These are phyloP conservation scores for Morpho achilles DNA, from an alignment of 2,888 invertebrate species.

Conservation along the genomic window DNA sequence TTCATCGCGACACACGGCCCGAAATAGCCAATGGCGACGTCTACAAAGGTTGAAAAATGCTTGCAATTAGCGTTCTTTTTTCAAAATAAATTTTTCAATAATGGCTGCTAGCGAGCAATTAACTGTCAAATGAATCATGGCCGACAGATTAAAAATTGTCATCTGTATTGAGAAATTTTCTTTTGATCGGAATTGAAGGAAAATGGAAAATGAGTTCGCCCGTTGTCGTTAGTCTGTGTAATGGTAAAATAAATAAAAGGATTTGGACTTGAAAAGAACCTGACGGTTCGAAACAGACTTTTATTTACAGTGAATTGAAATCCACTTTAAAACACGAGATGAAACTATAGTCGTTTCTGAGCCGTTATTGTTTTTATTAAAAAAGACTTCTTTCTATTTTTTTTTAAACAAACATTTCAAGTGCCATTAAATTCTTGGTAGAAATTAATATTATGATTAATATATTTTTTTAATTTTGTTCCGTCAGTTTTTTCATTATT, in stretches of 20 bases:
- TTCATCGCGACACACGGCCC: constrained; percentile 30
- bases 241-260: constrained; percentile 11
- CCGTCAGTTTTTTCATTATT: no score
- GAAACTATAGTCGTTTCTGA: background rate
- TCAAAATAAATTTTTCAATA: constrained; percentile 41
- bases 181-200: constrained; percentile 1
- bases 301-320: background rate
- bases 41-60: constrained; percentile 38
- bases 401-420: no score
- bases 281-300: constrained; percentile 4
- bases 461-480: no score
- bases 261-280: constrained; percentile 5
- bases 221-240: constrained; percentile 4
- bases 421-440: no score
- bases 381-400: background rate
- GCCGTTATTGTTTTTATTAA: background rate
- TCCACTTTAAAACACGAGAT: constrained; percentile 4
- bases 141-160: constrained; percentile 33
- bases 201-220: constrained; percentile 5
- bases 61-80: constrained; percentile 52
- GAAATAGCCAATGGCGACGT: constrained; percentile 19
- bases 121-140: constrained; percentile 53
- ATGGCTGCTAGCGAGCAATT: constrained; percentile 34
- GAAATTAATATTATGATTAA: no score
- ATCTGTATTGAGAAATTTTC: constrained; percentile 1